phyloP scores from a whole-genome alignment of 2,113 vertebrate genomes.

The Origma solitaria region DNA sequence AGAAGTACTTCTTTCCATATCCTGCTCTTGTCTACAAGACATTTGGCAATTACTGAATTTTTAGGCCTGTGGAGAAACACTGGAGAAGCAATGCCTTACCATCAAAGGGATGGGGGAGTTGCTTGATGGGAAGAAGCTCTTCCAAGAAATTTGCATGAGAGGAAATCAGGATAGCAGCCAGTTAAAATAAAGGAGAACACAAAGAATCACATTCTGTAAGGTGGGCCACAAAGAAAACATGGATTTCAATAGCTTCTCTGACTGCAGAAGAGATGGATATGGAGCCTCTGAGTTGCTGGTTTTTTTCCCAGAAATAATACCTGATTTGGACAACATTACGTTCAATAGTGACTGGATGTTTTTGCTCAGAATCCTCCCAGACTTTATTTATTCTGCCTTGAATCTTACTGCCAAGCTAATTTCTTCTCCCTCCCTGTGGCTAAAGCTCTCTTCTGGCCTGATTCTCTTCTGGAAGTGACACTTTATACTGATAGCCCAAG shows the following conservation, averaged over 20 bases:
- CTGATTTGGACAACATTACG: background rate
- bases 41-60: background rate
- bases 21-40: background rate
- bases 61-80: background rate
- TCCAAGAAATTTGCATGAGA: constrained; percentile 16
- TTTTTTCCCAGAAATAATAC: background rate
- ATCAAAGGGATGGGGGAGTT: background rate
- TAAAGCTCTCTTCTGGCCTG: background rate
- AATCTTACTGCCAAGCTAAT: background rate
- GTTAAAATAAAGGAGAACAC: constrained; percentile 26
- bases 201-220: background rate
- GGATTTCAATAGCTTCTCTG: constrained; percentile 14
- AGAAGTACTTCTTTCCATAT: background rate
- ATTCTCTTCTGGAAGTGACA: constrained; percentile 2
- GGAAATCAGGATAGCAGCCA: constrained; percentile 44
- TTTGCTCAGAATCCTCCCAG: background rate
- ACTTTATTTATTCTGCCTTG: constrained; percentile 1
- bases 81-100: background rate
- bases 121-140: constrained; percentile 37
- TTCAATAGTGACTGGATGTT: background rate
- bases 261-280: background rate
- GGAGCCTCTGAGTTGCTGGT: background rate
- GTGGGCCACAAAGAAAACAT: background rate
- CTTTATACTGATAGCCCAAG: constrained; percentile 9
- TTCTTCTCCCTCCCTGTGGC: background rate